These are phyloP conservation scores for Platichthys flesus DNA, from an alignment of 2,113 vertebrate species.

Conservation along the genomic window DNA sequence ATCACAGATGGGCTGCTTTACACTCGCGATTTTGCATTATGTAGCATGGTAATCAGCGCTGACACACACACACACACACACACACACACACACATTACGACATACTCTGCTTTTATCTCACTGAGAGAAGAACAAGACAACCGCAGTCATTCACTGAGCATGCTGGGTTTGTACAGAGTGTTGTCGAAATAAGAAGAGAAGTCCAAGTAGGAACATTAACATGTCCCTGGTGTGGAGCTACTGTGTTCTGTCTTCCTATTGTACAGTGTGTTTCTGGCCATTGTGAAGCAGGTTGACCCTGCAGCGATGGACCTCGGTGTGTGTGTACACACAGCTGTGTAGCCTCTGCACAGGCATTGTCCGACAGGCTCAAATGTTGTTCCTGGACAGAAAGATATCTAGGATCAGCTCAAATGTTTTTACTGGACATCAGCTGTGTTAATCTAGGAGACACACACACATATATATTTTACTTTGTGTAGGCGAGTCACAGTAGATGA, in stretches of 20 bases:
- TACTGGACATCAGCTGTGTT: constrained; percentile 68
- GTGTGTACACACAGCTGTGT: constrained; percentile 71
- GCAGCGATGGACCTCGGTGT: constrained; percentile 26
- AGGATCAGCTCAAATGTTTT: constrained; percentile 68
- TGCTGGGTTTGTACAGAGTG: background rate
- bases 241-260: constrained; percentile 58
- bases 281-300: constrained; percentile 52
- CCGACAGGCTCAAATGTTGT: constrained; percentile 62
- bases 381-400: constrained; percentile 67
- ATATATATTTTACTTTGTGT: background rate
- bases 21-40: background rate
- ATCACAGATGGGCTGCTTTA: background rate
- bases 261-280: constrained; percentile 40
- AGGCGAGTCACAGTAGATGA: background rate
- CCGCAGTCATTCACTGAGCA: background rate
- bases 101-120: background rate
- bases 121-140: background rate
- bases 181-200: background rate
- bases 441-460: constrained; percentile 47
- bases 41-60: constrained; percentile 2
- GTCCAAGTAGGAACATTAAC: constrained; percentile 21
- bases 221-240: constrained; percentile 44
- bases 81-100: background rate
- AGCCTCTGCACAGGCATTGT: constrained; percentile 71
- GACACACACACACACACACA: background rate